Evolutionary conservation across 1,140 invertebrate species (phyloP), one percentile per base, ranked within the genome.

Genomic region (Aporrectodea caliginosa): DNA sequence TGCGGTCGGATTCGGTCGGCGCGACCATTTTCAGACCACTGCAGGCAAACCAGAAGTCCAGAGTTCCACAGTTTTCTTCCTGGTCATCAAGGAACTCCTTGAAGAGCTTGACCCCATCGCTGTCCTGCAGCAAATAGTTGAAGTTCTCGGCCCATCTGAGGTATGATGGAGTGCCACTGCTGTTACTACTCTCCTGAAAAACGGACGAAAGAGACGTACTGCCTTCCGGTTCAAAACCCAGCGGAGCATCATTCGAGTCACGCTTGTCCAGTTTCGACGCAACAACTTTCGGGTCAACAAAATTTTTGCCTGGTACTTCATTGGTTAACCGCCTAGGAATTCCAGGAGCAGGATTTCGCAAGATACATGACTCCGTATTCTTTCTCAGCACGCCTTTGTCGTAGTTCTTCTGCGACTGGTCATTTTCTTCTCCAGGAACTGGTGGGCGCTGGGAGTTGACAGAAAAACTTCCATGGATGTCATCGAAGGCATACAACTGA

Each of bases 11-110:
- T 87, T 93, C 92, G 80, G 82, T 81, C 14, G 74, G 35, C 68
- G 90, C 90, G 14, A 79, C 78, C 84, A 94, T 92, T 84, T 94
- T 94, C 78, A 96, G 91, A 27, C 95, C 95, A 86, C 95, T 92
- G 88, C 94, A 95, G 71, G 94, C 95, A 89, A 95, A 96, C 91
- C 94, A 95, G 88, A 96, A 96, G 85, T 94, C 92, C 81, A 92
- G 91, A 31, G 82, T 81, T 22, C 83, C 86, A 82, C 92, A 92
- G 78, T 93, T 92, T 88, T 96, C 95, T 83, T 93, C 91, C 16
- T 76, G 16, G 14, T 29, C 34, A 83, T 92, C 90, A 81, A 96
- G 91, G 89, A 94, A 97, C 85, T 91, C 91, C 85, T 92, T 92
- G 88, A 96, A 97, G 83, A 96, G 90, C 74, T 92, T 91, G 78